phyloP scores from a whole-genome alignment of 2,888 invertebrate species.

The Shargacucullia verbasci region DNA sequence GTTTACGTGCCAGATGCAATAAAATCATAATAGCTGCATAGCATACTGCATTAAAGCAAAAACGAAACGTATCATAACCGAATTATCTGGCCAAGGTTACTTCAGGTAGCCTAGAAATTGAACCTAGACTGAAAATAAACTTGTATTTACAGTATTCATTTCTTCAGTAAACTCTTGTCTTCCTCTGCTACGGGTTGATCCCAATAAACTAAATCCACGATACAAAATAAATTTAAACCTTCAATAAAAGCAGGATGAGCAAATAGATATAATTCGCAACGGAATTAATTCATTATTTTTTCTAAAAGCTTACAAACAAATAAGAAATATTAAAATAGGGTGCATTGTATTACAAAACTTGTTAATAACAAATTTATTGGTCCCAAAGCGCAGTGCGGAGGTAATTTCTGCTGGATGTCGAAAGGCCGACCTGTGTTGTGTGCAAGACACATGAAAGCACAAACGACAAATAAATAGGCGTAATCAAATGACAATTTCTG shows the following conservation, averaged over 20 bases:
- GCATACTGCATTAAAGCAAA: not conserved
- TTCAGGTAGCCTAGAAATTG: constrained; percentile 8
- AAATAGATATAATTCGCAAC: no score
- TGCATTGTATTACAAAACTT: constrained; percentile 27
- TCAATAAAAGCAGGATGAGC: no score
- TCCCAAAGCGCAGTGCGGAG: constrained; percentile 14
- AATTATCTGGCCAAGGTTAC: constrained; percentile 25
- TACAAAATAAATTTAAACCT: no score
- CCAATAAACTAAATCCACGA: no score
- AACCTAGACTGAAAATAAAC: constrained; percentile 15
- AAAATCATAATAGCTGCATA: constrained; percentile 3
- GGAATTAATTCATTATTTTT: no score
- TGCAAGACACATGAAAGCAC: constrained; percentile 58
- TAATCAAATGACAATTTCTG: constrained; percentile 81
- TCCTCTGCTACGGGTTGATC: no score
- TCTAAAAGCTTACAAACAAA: no score
- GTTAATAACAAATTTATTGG: constrained; percentile 10
- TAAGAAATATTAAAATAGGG: no score
- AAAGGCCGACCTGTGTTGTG: constrained; percentile 44
- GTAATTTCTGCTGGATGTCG: constrained; percentile 50
- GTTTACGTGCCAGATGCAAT: not conserved
- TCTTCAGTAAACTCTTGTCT: no score
- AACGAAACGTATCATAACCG: not conserved
- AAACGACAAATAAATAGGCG: constrained; percentile 82
- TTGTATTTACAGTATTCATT: no score